Conservation (phyloP, 2,888 invertebrate genomes). For the Drosophila pseudotakahashii region DNA sequence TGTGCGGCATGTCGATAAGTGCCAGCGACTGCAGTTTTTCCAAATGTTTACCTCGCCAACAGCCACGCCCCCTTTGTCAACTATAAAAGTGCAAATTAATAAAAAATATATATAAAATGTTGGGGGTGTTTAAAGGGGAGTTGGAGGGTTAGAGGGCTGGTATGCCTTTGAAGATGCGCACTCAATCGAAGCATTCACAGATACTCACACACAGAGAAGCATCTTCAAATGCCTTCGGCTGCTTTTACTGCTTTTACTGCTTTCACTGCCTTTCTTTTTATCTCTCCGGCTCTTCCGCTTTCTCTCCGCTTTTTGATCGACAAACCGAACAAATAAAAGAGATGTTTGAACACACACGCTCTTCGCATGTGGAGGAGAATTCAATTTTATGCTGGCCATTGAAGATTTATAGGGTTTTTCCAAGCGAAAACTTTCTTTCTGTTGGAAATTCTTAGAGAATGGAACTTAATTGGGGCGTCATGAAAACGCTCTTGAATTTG, state of each 20-base stretch:
- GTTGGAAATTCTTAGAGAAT: background rate
- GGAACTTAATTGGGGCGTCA: background rate
- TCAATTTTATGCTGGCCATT: conserved; percentile 10
- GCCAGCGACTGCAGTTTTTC: conserved; percentile 45
- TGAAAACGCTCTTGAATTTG: background rate
- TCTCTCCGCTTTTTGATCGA: conserved; percentile 24
- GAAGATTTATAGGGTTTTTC: background rate
- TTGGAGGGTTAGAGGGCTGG: too few species aligned
- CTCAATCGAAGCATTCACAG: conserved; percentile 50
- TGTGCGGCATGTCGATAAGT: conserved; percentile 62
- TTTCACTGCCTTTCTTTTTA: conserved; percentile 46
- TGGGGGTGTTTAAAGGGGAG: background rate
- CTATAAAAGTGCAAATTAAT: conserved; percentile 52
- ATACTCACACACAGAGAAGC: conserved; percentile 16
- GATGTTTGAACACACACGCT: background rate
- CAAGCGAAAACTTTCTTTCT: background rate
- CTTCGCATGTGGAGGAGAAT: background rate
- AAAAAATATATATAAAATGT: conserved; percentile 16
- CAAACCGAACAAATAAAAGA: conserved; percentile 29
- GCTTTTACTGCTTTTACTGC: conserved; percentile 48
- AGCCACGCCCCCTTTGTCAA: conserved; percentile 11
- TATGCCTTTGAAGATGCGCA: conserved; percentile 57
- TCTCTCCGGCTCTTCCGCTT: conserved; percentile 22
- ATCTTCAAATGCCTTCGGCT: conserved; percentile 35
- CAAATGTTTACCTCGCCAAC: conserved; percentile 44